Conservation (phyloP, 2,888 invertebrate species). For the Zygothrica quintamaculata region DNA sequence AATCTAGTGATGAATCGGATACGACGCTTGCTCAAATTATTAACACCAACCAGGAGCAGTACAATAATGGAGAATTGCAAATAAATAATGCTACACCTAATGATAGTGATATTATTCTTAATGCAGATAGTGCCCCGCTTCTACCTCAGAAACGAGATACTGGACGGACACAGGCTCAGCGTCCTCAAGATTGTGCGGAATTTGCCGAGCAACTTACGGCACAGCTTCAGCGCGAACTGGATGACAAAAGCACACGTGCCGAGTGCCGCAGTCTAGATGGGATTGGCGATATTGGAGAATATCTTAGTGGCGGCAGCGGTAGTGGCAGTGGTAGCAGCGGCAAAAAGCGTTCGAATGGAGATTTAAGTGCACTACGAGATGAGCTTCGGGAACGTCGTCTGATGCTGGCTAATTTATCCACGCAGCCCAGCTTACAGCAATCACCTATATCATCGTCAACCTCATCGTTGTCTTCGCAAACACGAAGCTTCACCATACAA, state of each 20-base stretch:
- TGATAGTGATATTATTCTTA: slow-evolving; percentile 72
- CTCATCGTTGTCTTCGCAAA: slow-evolving; percentile 83
- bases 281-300: slow-evolving; percentile 78
- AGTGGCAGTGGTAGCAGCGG: slow-evolving; percentile 29
- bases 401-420: slow-evolving; percentile 84
- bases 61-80: slow-evolving; percentile 67
- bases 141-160: slow-evolving; percentile 61
- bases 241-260: slow-evolving; percentile 84
- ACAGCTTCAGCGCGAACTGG: slow-evolving; percentile 91
- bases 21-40: slow-evolving; percentile 45
- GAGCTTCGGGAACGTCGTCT: slow-evolving; percentile 84
- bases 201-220: slow-evolving; percentile 93
- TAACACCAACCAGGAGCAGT: slow-evolving; percentile 58
- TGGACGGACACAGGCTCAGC: slow-evolving; percentile 36
- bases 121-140: slow-evolving; percentile 75
- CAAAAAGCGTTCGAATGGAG: slow-evolving; percentile 79
- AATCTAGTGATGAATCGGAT: slow-evolving; percentile 62
- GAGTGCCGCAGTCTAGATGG: slow-evolving; percentile 81
- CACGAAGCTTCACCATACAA: slow-evolving; percentile 83
- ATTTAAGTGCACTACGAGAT: slow-evolving; percentile 81
- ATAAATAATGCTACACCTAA: slow-evolving; percentile 62
- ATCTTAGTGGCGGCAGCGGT: slow-evolving; percentile 44
- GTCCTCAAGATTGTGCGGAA: slow-evolving; percentile 89
- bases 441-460: slow-evolving; percentile 83
- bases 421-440: slow-evolving; percentile 82